These are phyloP conservation scores for Latheticus oryzae DNA, from an alignment of 2,888 invertebrate genomes.

Conservation along the genomic window DNA sequence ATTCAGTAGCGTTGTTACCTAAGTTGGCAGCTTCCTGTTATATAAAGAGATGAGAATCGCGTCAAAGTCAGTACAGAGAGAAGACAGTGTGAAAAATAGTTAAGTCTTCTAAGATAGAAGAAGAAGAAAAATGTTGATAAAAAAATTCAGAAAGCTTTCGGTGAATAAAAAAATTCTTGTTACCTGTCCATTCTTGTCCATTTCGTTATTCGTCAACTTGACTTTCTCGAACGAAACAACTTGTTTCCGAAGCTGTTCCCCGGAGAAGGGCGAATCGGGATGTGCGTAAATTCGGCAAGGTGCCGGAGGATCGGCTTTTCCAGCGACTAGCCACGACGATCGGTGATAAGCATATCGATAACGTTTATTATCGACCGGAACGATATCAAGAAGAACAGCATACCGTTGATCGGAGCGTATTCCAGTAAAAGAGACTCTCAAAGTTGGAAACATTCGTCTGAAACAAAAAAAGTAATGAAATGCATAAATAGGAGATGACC, in stretches of 20 bases:
- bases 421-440: constrained; percentile 92
- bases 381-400: constrained; percentile 94
- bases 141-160: no score
- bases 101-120: no score
- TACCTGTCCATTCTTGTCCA: constrained; percentile 96
- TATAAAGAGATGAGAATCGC: no score
- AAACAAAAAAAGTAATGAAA: constrained; percentile 59
- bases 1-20: no score
- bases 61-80: no score
- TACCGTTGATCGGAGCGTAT: constrained; percentile 86
- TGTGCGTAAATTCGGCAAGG: constrained; percentile 94
- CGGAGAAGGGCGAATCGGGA: constrained; percentile 96
- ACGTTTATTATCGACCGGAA: constrained; percentile 95
- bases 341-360: constrained; percentile 98
- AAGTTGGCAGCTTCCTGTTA: no score
- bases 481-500: constrained; percentile 58
- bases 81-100: no score
- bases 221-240: constrained; percentile 98
- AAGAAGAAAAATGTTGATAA: no score
- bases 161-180: no score
- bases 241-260: constrained; percentile 95
- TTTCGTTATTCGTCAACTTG: constrained; percentile 97
- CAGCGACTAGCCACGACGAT: constrained; percentile 97
- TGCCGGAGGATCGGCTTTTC: constrained; percentile 97
- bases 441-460: constrained; percentile 98